A percentile compares a stretch with the other conserved stretches of the same genome.
phyloP scores from a whole-genome alignment of 2,113 vertebrate species.

The Silurus asotus region DNA sequence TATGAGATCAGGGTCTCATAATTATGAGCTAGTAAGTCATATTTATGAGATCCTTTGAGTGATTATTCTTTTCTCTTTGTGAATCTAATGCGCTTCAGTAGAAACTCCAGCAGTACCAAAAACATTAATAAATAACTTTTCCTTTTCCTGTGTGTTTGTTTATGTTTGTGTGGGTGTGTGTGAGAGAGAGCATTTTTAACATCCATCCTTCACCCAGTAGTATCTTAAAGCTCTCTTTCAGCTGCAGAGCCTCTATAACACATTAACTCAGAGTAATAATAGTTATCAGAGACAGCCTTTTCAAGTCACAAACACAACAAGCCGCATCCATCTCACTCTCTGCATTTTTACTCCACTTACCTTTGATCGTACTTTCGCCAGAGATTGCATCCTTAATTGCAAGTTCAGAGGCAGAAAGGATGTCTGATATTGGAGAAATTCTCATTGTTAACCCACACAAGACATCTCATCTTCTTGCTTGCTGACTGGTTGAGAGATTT shows the following conservation, averaged over 20 bases:
- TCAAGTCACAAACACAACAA: slow-evolving; percentile 44
- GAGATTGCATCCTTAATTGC: slow-evolving; percentile 40
- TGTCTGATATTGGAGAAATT: not conserved
- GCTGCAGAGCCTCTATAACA: slow-evolving; percentile 41
- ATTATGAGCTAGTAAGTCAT: no score
- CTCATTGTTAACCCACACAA: not conserved
- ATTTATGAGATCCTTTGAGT: no score
- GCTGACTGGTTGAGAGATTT: slow-evolving; percentile 2
- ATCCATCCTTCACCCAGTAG: slow-evolving; percentile 57
- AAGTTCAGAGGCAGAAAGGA: slow-evolving; percentile 18
- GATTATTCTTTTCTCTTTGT: no score
- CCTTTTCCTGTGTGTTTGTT: slow-evolving; percentile 20
- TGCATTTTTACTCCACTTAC: slow-evolving; percentile 18
- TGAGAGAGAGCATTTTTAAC: slow-evolving; percentile 48
- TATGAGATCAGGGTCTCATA: no score
- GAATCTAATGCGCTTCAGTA: no score
- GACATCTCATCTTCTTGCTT: not conserved
- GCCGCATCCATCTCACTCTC: slow-evolving; percentile 40
- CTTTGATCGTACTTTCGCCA: slow-evolving; percentile 24
- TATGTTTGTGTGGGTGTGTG: not conserved
- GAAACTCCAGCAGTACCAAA: slow-evolving; percentile 47
- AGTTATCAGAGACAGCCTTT: slow-evolving; percentile 47
- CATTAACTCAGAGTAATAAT: slow-evolving; percentile 50
- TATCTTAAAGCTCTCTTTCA: slow-evolving; percentile 62
- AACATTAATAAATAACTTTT: slow-evolving; percentile 25